phyloP scores from a whole-genome alignment of 2,888 invertebrate genomes.

The Rhogogaster chlorosoma region DNA sequence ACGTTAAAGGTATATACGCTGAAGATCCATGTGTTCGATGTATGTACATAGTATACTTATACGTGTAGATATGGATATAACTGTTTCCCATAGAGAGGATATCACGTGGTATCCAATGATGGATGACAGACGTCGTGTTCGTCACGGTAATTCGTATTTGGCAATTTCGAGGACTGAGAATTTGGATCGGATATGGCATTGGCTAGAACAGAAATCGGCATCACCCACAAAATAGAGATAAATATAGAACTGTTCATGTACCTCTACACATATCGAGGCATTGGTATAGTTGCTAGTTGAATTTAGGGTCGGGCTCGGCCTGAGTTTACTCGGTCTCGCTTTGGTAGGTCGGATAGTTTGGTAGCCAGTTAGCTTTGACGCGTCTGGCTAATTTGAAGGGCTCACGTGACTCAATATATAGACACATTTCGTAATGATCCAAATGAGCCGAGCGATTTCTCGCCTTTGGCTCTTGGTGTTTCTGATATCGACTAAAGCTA shows the following conservation, averaged over 20 bases:
- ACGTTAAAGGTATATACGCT: constrained; percentile 50
- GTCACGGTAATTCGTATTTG: constrained; percentile 29
- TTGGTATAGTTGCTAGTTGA: constrained; percentile 17
- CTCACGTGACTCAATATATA: neutral
- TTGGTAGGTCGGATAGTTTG: constrained; percentile 23
- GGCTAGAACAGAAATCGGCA: neutral
- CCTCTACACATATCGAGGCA: neutral
- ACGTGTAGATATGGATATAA: neutral
- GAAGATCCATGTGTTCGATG: neutral
- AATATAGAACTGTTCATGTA: neutral
- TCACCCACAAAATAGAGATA: neutral
- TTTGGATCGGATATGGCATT: neutral
- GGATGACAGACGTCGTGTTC: constrained; percentile 24
- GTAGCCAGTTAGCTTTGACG: constrained; percentile 28
- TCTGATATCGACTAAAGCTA: neutral
- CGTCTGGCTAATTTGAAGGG: constrained; percentile 17
- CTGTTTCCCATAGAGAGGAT: neutral
- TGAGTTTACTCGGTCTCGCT: constrained; percentile 6
- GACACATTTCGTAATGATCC: constrained; percentile 15
- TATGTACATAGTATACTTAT: neutral
- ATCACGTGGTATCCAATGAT: neutral
- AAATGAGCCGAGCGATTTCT: neutral
- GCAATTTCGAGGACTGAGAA: constrained; percentile 10
- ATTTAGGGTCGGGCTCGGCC: neutral
- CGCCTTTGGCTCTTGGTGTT: neutral